These are phyloP conservation scores for Dasysyrphus albostriatus DNA, from an alignment of 2,888 invertebrate genomes.

Conservation along the genomic window DNA sequence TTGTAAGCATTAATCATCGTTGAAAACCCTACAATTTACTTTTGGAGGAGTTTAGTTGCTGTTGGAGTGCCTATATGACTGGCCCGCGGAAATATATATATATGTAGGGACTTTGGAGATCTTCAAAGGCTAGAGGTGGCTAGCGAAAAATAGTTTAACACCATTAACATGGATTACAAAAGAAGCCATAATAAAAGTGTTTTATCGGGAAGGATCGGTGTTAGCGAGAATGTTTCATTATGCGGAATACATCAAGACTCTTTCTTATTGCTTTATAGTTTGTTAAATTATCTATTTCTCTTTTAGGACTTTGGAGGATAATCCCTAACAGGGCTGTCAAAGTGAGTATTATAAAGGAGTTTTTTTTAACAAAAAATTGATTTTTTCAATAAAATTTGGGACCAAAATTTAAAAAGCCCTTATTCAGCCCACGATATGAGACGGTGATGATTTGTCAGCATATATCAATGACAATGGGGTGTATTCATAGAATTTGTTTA, in stretches of 20 bases:
- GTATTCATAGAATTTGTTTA: too few species aligned
- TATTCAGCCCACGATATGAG: too few species aligned
- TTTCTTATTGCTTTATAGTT: slow-evolving; percentile 48
- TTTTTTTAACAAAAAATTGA: too few species aligned
- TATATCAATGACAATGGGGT: too few species aligned
- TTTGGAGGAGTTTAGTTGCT: neutral
- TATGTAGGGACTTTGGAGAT: slow-evolving; percentile 19
- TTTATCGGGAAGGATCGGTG: slow-evolving; percentile 70
- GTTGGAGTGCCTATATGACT: neutral
- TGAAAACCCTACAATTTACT: slow-evolving; percentile 63
- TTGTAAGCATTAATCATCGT: slow-evolving; percentile 74
- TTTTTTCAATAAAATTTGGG: too few species aligned
- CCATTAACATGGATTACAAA: slow-evolving; percentile 67
- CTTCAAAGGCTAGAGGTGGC: slow-evolving; percentile 39
- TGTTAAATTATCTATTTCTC: neutral
- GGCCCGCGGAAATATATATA: neutral
- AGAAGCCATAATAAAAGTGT: slow-evolving; percentile 72
- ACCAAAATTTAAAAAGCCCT: too few species aligned
- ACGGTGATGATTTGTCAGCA: too few species aligned
- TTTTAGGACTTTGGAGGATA: slow-evolving; percentile 1
- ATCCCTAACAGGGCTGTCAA: neutral
- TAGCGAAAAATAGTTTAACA: slow-evolving; percentile 59
- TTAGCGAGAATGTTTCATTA: slow-evolving; percentile 67
- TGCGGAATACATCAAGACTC: slow-evolving; percentile 58
- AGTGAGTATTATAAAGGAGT: neutral